phyloP scores from a whole-genome alignment of 2,113 vertebrate species.

The Leptobrachium leishanense region DNA sequence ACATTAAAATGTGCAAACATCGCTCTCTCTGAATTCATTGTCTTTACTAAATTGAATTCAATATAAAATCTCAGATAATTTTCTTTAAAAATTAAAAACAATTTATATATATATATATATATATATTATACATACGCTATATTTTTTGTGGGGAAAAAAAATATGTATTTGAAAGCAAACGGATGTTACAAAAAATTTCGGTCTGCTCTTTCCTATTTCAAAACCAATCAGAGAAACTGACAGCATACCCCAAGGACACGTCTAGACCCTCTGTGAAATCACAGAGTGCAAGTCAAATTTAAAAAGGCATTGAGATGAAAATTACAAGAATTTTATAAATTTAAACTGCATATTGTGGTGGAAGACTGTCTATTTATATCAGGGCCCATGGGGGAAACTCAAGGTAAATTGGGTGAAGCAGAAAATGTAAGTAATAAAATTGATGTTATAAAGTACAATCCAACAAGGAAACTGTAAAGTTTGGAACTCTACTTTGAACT shows the following conservation, averaged over 20 bases:
- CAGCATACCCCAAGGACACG: conserved; percentile 40
- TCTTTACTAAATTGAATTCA: background rate
- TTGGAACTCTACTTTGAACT: conserved; percentile 12
- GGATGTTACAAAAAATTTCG: background rate
- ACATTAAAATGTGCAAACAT: too few species aligned
- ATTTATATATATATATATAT: background rate
- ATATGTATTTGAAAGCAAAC: too few species aligned
- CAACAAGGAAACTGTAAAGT: conserved; percentile 30
- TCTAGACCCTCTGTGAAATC: conserved; percentile 40
- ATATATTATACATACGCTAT: background rate
- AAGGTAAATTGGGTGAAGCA: conserved; percentile 43
- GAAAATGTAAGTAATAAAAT: conserved; percentile 38
- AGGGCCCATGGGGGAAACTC: conserved; percentile 26
- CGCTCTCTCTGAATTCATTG: background rate
- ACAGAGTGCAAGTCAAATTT: conserved; percentile 44
- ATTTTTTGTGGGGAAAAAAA: too few species aligned
- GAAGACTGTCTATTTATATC: conserved; percentile 44
- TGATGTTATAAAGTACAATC: conserved; percentile 36
- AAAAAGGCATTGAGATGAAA: conserved; percentile 46
- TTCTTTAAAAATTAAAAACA: background rate
- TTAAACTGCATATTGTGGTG: conserved; percentile 36
- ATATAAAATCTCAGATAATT: too few species aligned
- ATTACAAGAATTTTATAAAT: conserved; percentile 46
- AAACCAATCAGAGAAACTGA: conserved; percentile 42
- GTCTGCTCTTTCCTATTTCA: conserved; percentile 30